phyloP scores from a whole-genome alignment of 2,113 vertebrate genomes.

The Ciconia stormi region DNA sequence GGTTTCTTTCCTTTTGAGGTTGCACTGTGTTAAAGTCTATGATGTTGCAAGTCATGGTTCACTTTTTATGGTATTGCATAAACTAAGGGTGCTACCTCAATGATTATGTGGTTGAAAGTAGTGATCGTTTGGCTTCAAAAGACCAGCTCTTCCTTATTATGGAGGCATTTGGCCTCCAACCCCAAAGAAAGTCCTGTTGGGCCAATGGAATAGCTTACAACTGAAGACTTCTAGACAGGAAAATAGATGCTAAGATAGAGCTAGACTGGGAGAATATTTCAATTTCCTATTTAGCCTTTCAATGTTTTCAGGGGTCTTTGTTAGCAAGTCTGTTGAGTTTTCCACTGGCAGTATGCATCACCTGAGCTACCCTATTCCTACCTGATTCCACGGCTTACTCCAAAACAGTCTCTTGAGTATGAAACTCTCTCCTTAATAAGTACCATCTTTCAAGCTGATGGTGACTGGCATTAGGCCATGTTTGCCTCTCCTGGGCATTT shows the following conservation, averaged over 20 bases:
- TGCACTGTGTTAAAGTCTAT: neutral
- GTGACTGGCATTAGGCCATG: constrained; percentile 13
- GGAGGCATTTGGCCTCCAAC: neutral
- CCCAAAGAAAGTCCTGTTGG: neutral
- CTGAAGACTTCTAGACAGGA: neutral
- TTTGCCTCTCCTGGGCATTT: constrained; percentile 11
- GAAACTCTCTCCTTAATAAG: constrained; percentile 24
- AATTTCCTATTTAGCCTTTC: neutral
- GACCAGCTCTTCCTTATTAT: neutral
- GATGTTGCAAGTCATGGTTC: neutral
- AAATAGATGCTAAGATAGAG: neutral
- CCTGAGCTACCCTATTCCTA: neutral
- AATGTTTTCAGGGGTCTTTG: neutral
- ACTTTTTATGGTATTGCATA: neutral
- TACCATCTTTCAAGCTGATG: constrained; percentile 10
- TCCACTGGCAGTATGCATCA: neutral
- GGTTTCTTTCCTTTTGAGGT: neutral
- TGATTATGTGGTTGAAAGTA: neutral
- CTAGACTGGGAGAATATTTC: neutral
- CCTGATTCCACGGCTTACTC: neutral
- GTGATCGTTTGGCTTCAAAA: neutral
- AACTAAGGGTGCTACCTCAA: neutral
- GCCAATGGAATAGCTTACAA: neutral
- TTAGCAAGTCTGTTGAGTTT: constrained; percentile 12
- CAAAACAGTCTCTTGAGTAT: constrained; percentile 5